A percentile compares a stretch with the other conserved stretches of the same genome.
These are phyloP conservation scores for Anhinga anhinga DNA, from an alignment of 2,113 vertebrate genomes.

Conservation along the genomic window DNA sequence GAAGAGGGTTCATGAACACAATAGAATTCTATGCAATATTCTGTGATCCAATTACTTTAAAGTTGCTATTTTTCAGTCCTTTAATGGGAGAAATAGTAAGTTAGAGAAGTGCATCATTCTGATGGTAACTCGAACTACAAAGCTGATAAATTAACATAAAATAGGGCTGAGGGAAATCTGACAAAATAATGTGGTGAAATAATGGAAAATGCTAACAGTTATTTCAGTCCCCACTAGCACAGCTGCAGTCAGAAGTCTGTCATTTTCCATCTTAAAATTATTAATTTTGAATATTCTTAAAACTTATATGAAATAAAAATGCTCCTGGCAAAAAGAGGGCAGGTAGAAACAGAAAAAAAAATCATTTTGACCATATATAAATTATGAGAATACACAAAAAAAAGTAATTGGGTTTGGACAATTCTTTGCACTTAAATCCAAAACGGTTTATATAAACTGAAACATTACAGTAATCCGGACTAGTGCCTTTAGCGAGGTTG, in stretches of 20 bases:
- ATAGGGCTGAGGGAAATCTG: not conserved
- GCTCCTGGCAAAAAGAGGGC: not conserved
- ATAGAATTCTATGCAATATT: constrained; percentile 44
- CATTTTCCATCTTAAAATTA: not conserved
- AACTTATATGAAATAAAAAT: not conserved
- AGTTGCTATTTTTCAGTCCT: not conserved
- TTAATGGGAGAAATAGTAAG: not conserved
- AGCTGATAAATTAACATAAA: not conserved
- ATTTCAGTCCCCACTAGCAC: not conserved
- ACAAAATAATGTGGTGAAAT: not conserved
- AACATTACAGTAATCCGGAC: not conserved
- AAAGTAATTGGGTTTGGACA: not conserved
- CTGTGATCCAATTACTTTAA: not conserved
- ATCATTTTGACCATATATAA: not conserved
- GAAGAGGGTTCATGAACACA: not conserved
- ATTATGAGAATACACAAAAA: not conserved
- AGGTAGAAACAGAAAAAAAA: not conserved
- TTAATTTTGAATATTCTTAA: not conserved
- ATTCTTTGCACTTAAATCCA: not conserved
- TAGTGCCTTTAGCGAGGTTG: not conserved
- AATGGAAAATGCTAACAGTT: not conserved
- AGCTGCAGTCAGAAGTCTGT: not conserved
- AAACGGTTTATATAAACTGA: not conserved
- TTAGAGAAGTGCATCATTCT: not conserved
- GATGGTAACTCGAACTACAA: not conserved